These are phyloP conservation scores for Chironex yamaguchii DNA, from an alignment of 30 jellyfish, hydroid and myxozoan species.

Conservation along the genomic window DNA sequence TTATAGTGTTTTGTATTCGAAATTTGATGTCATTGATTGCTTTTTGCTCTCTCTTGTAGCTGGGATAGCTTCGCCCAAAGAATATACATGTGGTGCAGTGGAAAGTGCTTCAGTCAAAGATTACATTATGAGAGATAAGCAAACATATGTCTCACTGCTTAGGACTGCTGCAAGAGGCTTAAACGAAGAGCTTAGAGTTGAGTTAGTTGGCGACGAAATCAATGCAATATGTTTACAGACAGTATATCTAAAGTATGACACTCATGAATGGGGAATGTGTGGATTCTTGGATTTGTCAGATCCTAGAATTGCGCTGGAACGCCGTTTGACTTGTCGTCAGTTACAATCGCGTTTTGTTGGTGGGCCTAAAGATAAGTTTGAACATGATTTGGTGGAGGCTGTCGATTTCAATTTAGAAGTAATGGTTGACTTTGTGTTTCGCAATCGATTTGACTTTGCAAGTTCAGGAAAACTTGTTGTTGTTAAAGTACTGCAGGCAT, in stretches of 20 bases:
- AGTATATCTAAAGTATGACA: slow-evolving; percentile 82
- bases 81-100: slow-evolving; percentile 88
- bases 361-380: slow-evolving; percentile 86
- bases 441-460: slow-evolving; percentile 77
- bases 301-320: slow-evolving; percentile 76
- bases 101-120: slow-evolving; percentile 88
- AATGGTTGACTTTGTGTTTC: slow-evolving; percentile 79
- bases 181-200: slow-evolving; percentile 77
- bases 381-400: slow-evolving; percentile 79
- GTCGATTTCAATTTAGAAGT: slow-evolving; percentile 79
- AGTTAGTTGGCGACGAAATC: slow-evolving; percentile 73
- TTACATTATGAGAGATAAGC: slow-evolving; percentile 12
- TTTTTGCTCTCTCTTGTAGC: slow-evolving; percentile 41
- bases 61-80: slow-evolving; percentile 84
- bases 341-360: slow-evolving; percentile 74
- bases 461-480: slow-evolving; percentile 90
- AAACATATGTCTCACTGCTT: slow-evolving; percentile 65
- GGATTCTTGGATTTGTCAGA: slow-evolving; percentile 80
- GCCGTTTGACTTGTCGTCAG: slow-evolving; percentile 70
- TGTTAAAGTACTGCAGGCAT: slow-evolving; percentile 81
- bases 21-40: too few species aligned
- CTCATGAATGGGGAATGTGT: slow-evolving; percentile 92
- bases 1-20: not conserved
- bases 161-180: slow-evolving; percentile 87
- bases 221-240: slow-evolving; percentile 76